Evolutionary conservation across 2,888 invertebrate genomes (phyloP).

Genomic region (Chrysolina haemoptera): DNA sequence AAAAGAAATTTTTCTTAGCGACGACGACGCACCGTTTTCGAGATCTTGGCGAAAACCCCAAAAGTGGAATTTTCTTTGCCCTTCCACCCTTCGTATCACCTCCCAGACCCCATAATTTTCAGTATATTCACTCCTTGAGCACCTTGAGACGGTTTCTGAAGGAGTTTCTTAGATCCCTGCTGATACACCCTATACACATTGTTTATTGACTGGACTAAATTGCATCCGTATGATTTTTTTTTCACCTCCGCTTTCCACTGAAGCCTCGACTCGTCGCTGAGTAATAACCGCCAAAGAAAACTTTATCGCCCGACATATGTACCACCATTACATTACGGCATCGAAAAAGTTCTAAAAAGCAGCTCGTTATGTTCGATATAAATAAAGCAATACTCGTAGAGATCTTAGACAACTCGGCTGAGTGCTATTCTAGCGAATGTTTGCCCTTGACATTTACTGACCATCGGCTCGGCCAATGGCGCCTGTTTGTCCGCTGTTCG

Average conservation of each 20-base stretch:
- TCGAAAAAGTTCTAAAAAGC: constrained; percentile 43
- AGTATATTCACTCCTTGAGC: no score
- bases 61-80: no score
- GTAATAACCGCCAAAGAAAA: constrained; percentile 36
- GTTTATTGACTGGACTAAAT: no score
- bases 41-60: no score
- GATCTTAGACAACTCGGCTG: constrained; percentile 55
- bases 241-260: not conserved
- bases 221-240: not conserved
- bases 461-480: constrained; percentile 58
- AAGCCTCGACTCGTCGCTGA: not conserved
- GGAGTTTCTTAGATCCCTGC: no score
- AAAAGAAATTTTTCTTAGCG: no score
- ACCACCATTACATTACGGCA: constrained; percentile 40
- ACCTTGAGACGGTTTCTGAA: no score
- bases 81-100: no score
- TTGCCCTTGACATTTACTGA: constrained; percentile 63
- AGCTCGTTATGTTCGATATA: constrained; percentile 51
- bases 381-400: constrained; percentile 55
- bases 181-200: no score
- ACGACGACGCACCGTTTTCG: no score
- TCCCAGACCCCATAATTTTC: no score
- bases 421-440: constrained; percentile 58
- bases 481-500: constrained; percentile 59
- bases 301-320: constrained; percentile 40